A percentile compares a stretch with the other conserved stretches of the same genome.
These are phyloP conservation scores for Sphaerophoria taeniata DNA, from an alignment of 2,888 invertebrate species.

Conservation along the genomic window DNA sequence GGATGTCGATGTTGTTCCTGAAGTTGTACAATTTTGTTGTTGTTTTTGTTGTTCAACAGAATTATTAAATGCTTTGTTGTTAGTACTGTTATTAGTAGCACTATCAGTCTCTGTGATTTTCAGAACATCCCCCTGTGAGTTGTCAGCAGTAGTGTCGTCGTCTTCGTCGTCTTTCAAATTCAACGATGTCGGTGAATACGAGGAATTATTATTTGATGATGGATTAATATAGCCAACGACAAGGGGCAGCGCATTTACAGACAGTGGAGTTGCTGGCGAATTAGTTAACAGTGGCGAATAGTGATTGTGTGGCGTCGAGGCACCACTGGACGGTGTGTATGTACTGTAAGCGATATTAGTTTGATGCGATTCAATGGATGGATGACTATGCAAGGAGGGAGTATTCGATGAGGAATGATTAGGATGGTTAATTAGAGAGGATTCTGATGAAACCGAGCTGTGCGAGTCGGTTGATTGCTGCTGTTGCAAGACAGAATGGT, in stretches of 20 bases:
- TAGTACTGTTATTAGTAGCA: slow-evolving; percentile 64
- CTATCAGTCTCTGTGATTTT: slow-evolving; percentile 81
- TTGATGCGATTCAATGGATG: slow-evolving; percentile 80
- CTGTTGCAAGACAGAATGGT: slow-evolving; percentile 82
- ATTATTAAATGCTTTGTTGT: slow-evolving; percentile 60
- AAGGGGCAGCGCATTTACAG: slow-evolving; percentile 53
- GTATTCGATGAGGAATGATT: slow-evolving; percentile 78
- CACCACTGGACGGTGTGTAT: slow-evolving; percentile 81
- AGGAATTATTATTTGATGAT: slow-evolving; percentile 67
- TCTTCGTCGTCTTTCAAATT: slow-evolving; percentile 61
- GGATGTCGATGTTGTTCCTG: slow-evolving; percentile 30
- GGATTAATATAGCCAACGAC: slow-evolving; percentile 72
- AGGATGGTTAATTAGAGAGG: slow-evolving; percentile 74
- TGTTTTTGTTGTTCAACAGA: slow-evolving; percentile 57
- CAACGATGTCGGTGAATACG: slow-evolving; percentile 66
- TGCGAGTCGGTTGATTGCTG: slow-evolving; percentile 83
- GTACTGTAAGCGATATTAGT: slow-evolving; percentile 77
- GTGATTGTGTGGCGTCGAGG: slow-evolving; percentile 82
- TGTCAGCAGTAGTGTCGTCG: slow-evolving; percentile 56
- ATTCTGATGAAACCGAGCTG: slow-evolving; percentile 80
- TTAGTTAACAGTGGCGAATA: slow-evolving; percentile 82
- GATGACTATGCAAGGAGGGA: slow-evolving; percentile 80
- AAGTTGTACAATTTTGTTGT: slow-evolving; percentile 51
- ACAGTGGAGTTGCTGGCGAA: slow-evolving; percentile 77
- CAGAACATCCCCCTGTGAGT: slow-evolving; percentile 77